Percentiles rank a stretch among this genome's conserved stretches.
phyloP scores from a whole-genome alignment of 53 echinoderm and acorn worm genomes.

The Antedon mediterranea region DNA sequence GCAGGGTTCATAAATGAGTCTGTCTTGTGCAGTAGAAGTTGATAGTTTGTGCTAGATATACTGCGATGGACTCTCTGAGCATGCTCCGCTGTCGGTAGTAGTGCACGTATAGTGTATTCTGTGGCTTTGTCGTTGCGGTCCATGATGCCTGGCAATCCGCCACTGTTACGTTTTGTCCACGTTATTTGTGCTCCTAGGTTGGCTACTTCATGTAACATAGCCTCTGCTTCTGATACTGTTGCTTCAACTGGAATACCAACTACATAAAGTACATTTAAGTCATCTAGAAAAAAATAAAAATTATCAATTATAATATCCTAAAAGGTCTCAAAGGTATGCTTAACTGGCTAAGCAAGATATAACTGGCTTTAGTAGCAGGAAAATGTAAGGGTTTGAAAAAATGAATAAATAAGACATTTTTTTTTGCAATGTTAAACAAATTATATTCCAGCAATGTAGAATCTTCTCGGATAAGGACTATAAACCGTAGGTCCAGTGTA shows the following conservation, averaged over 20 bases:
- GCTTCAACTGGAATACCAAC: constrained; percentile 37
- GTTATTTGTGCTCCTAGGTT: constrained; percentile 58
- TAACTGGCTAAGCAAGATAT: too few relatives aligned
- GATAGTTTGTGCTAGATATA: constrained; percentile 47
- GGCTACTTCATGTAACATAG: constrained; percentile 40
- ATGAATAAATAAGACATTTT: too few relatives aligned
- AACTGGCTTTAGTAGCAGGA: too few relatives aligned
- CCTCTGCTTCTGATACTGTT: constrained; percentile 39
- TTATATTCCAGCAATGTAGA: too few relatives aligned
- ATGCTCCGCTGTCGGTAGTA: constrained; percentile 44
- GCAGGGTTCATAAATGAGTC: constrained; percentile 9
- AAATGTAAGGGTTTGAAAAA: too few relatives aligned
- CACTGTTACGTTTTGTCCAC: constrained; percentile 28
- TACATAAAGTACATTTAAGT: not conserved
- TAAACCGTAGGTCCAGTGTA: too few relatives aligned
- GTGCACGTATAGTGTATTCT: constrained; percentile 57
- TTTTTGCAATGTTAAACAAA: too few relatives aligned
- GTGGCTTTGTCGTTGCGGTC: constrained; percentile 48
- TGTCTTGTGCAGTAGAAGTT: constrained; percentile 49
- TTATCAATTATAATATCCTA: too few relatives aligned
- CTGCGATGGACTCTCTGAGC: constrained; percentile 57
- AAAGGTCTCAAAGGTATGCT: too few relatives aligned
- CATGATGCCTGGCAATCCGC: constrained; percentile 10
- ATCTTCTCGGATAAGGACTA: too few relatives aligned
- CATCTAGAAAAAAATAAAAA: not conserved